A percentile compares a stretch with the other conserved stretches of the same genome.
phyloP scores from a whole-genome alignment of 2,797 vertebrate genomes.

The Notamacropus eugenii region DNA sequence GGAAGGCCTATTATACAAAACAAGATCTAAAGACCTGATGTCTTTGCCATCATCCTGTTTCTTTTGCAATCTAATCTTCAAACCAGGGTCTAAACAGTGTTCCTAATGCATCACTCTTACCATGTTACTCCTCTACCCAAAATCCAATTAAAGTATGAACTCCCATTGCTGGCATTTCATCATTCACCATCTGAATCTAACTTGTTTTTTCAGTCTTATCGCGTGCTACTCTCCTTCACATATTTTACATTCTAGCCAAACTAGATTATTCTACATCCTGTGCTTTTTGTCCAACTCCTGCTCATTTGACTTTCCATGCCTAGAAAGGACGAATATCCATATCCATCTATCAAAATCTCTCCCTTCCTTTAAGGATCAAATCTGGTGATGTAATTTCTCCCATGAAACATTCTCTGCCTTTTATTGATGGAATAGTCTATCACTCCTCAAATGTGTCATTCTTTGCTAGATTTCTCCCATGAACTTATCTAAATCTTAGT shows the following conservation, averaged over 20 bases:
- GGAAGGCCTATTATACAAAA: background rate
- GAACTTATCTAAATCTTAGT: background rate
- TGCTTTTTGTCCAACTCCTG: background rate
- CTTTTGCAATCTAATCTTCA: background rate
- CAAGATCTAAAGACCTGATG: background rate
- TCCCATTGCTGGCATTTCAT: background rate
- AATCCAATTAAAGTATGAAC: constrained; percentile 1
- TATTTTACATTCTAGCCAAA: background rate
- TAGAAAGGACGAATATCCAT: background rate
- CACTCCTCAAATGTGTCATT: background rate
- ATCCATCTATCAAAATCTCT: background rate
- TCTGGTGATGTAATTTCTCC: background rate
- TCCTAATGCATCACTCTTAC: background rate
- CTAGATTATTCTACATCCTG: background rate
- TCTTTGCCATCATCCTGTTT: background rate
- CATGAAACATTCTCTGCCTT: background rate
- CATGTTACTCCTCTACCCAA: background rate
- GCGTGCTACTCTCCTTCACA: background rate
- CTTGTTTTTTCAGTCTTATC: background rate
- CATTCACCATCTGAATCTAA: background rate
- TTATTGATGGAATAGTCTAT: background rate
- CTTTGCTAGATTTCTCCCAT: background rate
- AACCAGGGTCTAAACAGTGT: background rate
- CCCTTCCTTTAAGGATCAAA: background rate
- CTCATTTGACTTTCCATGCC: background rate